Evolutionary conservation across 2,888 invertebrate species (phyloP).

Genomic region (Perdita meconis): DNA sequence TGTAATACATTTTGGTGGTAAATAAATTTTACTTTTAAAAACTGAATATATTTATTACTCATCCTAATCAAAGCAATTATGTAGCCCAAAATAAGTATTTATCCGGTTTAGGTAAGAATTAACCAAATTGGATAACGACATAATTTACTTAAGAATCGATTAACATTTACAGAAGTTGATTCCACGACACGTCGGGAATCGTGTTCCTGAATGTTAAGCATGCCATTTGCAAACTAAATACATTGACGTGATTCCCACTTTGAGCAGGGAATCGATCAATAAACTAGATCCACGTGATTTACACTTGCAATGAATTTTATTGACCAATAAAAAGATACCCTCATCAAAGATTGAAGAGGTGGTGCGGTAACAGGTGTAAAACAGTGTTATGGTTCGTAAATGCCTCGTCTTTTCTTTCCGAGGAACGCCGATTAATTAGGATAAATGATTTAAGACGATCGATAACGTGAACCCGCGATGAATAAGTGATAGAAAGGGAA

Average conservation of each 20-base stretch:
- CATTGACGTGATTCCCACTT: not conserved
- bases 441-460: slow-evolving; percentile 25
- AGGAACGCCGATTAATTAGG: slow-evolving; percentile 3
- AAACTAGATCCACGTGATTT: not conserved
- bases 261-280: not conserved
- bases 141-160: not conserved
- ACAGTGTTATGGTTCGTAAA: not conserved
- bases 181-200: too few relatives aligned
- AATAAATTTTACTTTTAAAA: too few relatives aligned
- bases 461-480: slow-evolving; percentile 15
- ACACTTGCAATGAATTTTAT: not conserved
- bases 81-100: too few relatives aligned
- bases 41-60: too few relatives aligned
- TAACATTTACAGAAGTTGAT: not conserved
- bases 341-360: not conserved
- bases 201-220: not conserved
- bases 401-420: not conserved
- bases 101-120: too few relatives aligned
- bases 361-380: not conserved
- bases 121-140: too few relatives aligned
- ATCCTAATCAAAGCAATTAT: too few relatives aligned
- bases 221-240: not conserved
- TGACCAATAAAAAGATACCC: not conserved
- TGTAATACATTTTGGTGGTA: too few relatives aligned
- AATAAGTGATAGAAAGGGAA: slow-evolving; percentile 32